These are phyloP conservation scores for Knipowitschia caucasica DNA, from an alignment of 2,797 vertebrate genomes.

Conservation along the genomic window DNA sequence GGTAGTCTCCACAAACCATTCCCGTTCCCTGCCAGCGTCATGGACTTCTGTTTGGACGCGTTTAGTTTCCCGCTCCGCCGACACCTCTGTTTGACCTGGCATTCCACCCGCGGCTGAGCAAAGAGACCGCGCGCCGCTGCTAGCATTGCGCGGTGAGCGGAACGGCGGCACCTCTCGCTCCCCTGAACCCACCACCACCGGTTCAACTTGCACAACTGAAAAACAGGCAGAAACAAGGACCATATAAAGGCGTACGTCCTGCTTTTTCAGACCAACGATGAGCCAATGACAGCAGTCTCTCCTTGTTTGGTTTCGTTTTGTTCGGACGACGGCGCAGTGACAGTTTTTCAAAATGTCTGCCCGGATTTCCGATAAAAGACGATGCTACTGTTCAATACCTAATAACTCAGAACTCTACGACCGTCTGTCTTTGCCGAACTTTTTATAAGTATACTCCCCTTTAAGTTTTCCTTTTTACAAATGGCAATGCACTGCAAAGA, in stretches of 20 bases:
- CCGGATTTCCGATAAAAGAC: constrained; percentile 23
- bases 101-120: constrained; percentile 12
- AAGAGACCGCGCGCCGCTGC: constrained; percentile 32
- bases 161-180: constrained; percentile 53
- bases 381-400: constrained; percentile 21
- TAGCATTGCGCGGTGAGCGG: constrained; percentile 18
- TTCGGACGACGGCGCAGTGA: constrained; percentile 39
- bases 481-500: too few species aligned
- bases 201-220: constrained; percentile 71
- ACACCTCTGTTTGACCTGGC: constrained; percentile 23
- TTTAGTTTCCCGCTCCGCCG: constrained; percentile 14
- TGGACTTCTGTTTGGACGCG: constrained; percentile 13
- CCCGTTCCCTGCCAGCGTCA: constrained; percentile 28
- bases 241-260: constrained; percentile 52
- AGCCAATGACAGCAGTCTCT: constrained; percentile 43
- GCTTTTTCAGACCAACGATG: constrained; percentile 51
- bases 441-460: constrained; percentile 21
- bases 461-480: constrained; percentile 52
- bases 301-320: constrained; percentile 41
- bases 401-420: constrained; percentile 33
- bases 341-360: constrained; percentile 33
- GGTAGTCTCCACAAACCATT: too few species aligned
- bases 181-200: constrained; percentile 64
- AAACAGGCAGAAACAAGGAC: constrained; percentile 54
- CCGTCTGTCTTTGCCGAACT: constrained; percentile 37